These are phyloP conservation scores for Xanthostigma xanthostigma DNA, from an alignment of 2,888 invertebrate genomes.

Conservation along the genomic window DNA sequence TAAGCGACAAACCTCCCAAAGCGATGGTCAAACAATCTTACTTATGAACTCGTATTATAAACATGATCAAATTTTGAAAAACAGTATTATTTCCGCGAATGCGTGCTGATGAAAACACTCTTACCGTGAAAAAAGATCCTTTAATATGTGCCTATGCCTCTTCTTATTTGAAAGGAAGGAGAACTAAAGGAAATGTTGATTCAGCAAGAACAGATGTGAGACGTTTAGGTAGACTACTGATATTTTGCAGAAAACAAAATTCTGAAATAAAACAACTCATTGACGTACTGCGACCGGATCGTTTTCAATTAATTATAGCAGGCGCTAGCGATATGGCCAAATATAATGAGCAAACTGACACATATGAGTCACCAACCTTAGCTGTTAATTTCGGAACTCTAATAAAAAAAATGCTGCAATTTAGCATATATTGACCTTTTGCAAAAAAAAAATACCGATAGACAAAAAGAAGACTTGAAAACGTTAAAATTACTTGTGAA, in stretches of 20 bases:
- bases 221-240: conserved; percentile 11
- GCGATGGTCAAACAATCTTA: conserved; percentile 10
- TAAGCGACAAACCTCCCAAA: conserved; percentile 9
- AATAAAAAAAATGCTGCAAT: conserved; percentile 16
- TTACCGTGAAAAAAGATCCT: conserved; percentile 11
- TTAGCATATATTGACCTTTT: conserved; percentile 12
- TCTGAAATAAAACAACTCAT: conserved; percentile 11
- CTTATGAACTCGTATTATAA: too few relatives aligned
- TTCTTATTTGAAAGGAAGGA: conserved; percentile 12
- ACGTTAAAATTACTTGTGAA: conserved; percentile 14
- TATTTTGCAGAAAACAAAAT: conserved; percentile 5
- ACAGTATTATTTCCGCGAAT: conserved; percentile 11
- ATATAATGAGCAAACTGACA: conserved; percentile 13
- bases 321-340: conserved; percentile 13
- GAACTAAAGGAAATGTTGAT: conserved; percentile 14
- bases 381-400: conserved; percentile 16
- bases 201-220: conserved; percentile 11
- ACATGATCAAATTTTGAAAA: too few relatives aligned
- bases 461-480: conserved; percentile 12
- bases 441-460: conserved; percentile 10
- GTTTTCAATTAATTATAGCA: conserved; percentile 11
- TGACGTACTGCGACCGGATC: conserved; percentile 11
- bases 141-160: conserved; percentile 13
- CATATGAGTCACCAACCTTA: too few relatives aligned
- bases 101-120: conserved; percentile 10